Evolutionary conservation across 2,797 vertebrate genomes (phyloP), one percentile per base, ranked within the genome.

Genomic region (Cygnus olor): DNA sequence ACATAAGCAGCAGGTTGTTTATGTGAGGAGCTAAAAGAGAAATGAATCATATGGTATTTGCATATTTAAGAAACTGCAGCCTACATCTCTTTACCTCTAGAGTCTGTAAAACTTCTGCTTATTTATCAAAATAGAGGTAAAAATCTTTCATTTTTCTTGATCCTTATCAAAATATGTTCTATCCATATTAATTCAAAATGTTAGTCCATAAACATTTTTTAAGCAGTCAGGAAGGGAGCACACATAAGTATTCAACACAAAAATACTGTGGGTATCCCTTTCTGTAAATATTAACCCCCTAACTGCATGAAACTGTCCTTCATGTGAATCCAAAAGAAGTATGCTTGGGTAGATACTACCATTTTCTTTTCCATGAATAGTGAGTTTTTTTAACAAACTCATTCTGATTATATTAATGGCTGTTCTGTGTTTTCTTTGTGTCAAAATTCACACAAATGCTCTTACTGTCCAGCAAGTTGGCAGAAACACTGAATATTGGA

Each of bases 401-500:
- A 85, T 89, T 92, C 80, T 88, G 79, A 21, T 38, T 80, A 8
- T 88, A 72, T 95, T 97, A 85, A 85, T 88, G 89, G 19, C 32
- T 54, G 69, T 63, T 94, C 87, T 92, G 54, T 93, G 91, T 95
- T 95, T 96, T 80, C 91, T 93, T 92, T 94, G 91, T 92, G 85
- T 95, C 72, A 93, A 91, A 94, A 85, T 86, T 85, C 87, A 88
- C 89, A 97, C 92, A 94, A 97, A 96, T 92, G 73, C 27, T 79
- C 85, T 89, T 92, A 94, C 92, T 96, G 92, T 95, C 87, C 77
- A 79, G 42, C 66, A 85, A 81, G 85, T 44, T 96, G 90, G 84
- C 89, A 94, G 82, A 93, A 92, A 92, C 54, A 24, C 11, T 58
- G 82, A 95, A 92, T 95, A 95, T 93, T 94, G 91, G 85, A 89